These are phyloP conservation scores for Phymorhynchus buccinoides DNA, from an alignment of 1,140 invertebrate species.

Conservation along the genomic window DNA sequence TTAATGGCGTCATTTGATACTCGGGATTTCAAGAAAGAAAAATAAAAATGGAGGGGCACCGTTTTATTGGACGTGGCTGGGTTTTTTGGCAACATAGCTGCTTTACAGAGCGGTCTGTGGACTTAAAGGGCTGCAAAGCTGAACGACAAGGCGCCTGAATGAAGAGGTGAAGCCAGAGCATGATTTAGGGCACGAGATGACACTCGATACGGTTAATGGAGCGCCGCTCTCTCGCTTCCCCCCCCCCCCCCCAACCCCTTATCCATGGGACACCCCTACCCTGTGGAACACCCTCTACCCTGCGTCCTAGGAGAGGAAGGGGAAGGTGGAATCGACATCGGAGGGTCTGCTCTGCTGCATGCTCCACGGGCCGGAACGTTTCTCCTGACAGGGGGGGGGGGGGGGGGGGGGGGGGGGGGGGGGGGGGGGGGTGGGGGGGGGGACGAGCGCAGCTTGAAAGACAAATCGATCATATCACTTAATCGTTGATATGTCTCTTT, in stretches of 20 bases:
- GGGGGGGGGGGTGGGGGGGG: neutral
- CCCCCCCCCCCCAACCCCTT: neutral
- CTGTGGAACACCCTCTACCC: too few relatives aligned
- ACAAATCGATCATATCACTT: constrained; percentile 7
- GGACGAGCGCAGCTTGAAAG: neutral
- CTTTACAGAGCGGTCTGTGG: neutral
- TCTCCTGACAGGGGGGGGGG: neutral
- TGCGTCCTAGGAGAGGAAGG: too few relatives aligned
- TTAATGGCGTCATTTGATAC: neutral
- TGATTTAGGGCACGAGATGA: constrained; percentile 1
- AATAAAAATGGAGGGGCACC: too few relatives aligned
- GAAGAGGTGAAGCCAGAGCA: neutral
- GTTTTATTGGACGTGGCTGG: neutral
- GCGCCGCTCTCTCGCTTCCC: neutral
- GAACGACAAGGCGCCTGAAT: neutral
- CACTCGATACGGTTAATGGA: neutral
- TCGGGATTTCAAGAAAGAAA: neutral
- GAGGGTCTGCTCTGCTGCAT: too few relatives aligned
- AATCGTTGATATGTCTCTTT: constrained; percentile 2
- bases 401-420: neutral
- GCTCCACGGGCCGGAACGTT: neutral
- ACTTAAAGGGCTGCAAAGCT: neutral
- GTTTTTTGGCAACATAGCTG: neutral
- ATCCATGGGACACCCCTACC: too few relatives aligned
- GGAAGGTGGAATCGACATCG: too few relatives aligned